A percentile compares a stretch with the other conserved stretches of the same genome.
These are phyloP conservation scores for Tolmerus cingulatus DNA, from an alignment of 2,888 invertebrate species.

Conservation along the genomic window DNA sequence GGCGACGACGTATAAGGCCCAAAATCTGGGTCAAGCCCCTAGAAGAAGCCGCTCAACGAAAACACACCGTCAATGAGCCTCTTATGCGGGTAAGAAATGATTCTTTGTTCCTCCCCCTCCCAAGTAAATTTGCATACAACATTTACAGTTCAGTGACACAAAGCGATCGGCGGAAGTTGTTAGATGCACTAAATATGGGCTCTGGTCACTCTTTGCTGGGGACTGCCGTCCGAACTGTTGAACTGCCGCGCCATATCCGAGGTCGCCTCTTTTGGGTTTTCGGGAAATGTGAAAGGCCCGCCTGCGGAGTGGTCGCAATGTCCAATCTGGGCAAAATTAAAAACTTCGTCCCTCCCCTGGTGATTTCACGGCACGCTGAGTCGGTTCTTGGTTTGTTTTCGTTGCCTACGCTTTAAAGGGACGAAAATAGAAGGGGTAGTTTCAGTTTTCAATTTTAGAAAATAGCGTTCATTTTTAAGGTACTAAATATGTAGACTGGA, in stretches of 20 bases:
- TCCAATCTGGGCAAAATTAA: neutral
- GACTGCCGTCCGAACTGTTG: neutral
- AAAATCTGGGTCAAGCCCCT: conserved; percentile 18
- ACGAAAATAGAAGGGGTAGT: too few relatives aligned
- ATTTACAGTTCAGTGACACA: conserved; percentile 22
- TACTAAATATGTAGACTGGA: too few relatives aligned
- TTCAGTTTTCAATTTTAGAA: too few relatives aligned
- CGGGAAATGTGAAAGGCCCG: neutral
- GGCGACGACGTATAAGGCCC: neutral
- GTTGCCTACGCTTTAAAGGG: neutral
- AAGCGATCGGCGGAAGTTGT: conserved; percentile 11
- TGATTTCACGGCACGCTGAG: too few relatives aligned
- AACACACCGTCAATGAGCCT: conserved; percentile 19
- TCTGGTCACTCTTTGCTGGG: neutral
- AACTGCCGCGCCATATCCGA: neutral
- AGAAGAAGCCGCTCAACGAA: neutral
- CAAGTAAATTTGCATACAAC: conserved; percentile 11
- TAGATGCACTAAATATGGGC: neutral
- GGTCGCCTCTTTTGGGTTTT: neutral
- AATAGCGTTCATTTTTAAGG: too few relatives aligned
- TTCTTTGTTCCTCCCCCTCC: neutral
- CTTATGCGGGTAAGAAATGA: conserved; percentile 33
- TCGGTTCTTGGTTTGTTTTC: too few relatives aligned
- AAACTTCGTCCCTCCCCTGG: neutral
- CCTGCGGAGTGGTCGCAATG: neutral